A percentile compares a stretch with the other conserved stretches of the same genome.
Conservation (phyloP, 2,113 vertebrate species). For the Dendrocopos noguchii region DNA sequence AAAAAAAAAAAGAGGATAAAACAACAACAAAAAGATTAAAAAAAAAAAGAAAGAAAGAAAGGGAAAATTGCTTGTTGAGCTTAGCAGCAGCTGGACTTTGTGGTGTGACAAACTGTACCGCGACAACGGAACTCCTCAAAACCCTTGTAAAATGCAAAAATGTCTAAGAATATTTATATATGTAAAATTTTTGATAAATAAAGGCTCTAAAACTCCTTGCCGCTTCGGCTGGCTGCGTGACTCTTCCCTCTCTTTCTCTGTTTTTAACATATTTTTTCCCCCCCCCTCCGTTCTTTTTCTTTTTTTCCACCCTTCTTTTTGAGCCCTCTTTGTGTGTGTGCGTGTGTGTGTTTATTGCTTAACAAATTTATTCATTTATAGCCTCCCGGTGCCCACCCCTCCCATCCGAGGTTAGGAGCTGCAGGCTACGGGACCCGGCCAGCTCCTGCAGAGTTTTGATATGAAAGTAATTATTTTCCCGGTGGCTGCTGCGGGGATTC, state of each 20-base stretch:
- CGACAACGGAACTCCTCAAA: conserved; percentile 90
- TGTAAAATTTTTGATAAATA: conserved; percentile 98
- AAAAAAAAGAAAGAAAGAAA: neutral
- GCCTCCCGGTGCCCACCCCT: conserved; percentile 73
- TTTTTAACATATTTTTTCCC: neutral
- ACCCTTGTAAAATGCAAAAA: conserved; percentile 92
- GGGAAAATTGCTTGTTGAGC: conserved; percentile 47
- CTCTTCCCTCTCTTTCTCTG: neutral
- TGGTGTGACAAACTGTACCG: conserved; percentile 81
- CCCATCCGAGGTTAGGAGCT: conserved; percentile 91
- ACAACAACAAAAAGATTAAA: neutral
- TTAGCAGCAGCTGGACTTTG: conserved; percentile 77
- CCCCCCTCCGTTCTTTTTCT: neutral
- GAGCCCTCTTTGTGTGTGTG: conserved; percentile 79
- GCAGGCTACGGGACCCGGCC: conserved; percentile 94
- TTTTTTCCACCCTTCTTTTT: neutral
- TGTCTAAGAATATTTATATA: conserved; percentile 99
- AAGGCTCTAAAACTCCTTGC: conserved; percentile 74
- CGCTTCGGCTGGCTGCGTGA: conserved; percentile 42
- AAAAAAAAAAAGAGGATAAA: neutral
- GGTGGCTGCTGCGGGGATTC: conserved; percentile 99
- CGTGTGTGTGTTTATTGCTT: conserved; percentile 97
- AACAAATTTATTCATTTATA: conserved; percentile 91
- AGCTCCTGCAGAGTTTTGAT: conserved; percentile 99
- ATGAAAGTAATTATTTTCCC: conserved; percentile 99